Evolutionary conservation across 2,113 vertebrate species (phyloP), one percentile per base, ranked within the genome.

Genomic region (Menura novaehollandiae): DNA sequence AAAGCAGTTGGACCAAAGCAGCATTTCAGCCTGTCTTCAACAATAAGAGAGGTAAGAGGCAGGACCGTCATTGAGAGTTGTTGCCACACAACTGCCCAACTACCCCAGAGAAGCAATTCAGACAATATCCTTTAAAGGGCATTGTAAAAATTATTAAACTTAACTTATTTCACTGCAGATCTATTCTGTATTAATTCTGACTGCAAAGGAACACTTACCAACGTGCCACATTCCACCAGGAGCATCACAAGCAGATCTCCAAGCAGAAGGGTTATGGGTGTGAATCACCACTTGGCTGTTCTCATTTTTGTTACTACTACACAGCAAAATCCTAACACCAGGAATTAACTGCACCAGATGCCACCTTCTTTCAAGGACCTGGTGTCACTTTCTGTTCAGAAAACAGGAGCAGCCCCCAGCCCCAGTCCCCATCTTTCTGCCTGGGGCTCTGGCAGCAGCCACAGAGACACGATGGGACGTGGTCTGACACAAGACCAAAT

Each of bases 401-500:
- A 51, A 39, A 11, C 0, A 1, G 12, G 28, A 93, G 39, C 64
- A 46, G 59, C 23, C 20, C 0, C 37, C 1, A 6, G 13, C 5
- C 51, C 43, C 73, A 52, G 33, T 10, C 23, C 32, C 3, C 6
- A 11, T 10, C 47, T 3, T 14, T 16, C 81, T 66, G 35, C 41
- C 68, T 6, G 17, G 44, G 26, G 66, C 67, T 51, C 12, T 15
- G 18, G 44, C 55, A 89, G 68, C 37, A 89, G 69, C 56, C 60
- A 32, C 0, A 0, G 33, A 59, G 49, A 72, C 24, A 8, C 0
- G 0, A 23, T 3, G 14, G 58, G 51, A 64, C 30, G 1, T 0
- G 13, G 24, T 24, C 17, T 21, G 41, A 76, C n/a, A 33, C 19
- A 32, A 32, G 47, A 59, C 18, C 60, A 68, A 35, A 30, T 7